Evolutionary conservation across 64 coral and sea anemone species (phyloP).

Genomic region (Pachyseris speciosa): DNA sequence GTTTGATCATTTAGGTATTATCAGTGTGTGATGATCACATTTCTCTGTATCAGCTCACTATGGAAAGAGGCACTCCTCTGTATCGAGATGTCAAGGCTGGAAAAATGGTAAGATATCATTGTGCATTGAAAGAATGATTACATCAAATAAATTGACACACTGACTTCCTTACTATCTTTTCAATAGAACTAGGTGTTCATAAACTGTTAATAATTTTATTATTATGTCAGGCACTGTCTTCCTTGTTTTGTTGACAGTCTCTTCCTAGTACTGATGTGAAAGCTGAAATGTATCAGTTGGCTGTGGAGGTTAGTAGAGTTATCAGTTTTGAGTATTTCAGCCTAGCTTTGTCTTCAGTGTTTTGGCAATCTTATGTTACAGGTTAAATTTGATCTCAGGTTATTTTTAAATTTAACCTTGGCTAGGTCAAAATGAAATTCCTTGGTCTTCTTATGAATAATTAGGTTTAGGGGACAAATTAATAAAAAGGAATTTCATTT

Average conservation of each 20-base stretch:
- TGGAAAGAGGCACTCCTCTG: slow-evolving; percentile 76
- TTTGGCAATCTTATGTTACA: not conserved
- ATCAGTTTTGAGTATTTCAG: not conserved
- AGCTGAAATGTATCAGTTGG: slow-evolving; percentile 67
- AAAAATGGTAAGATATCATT: slow-evolving; percentile 21
- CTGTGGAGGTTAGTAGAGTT: slow-evolving; percentile 64
- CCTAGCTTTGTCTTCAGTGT: not conserved
- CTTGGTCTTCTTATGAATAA: too few relatives aligned
- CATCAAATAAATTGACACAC: too few relatives aligned
- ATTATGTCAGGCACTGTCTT: not conserved
- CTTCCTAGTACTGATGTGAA: slow-evolving; percentile 46
- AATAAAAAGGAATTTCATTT: too few relatives aligned
- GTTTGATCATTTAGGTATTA: slow-evolving; percentile 30
- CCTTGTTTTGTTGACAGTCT: slow-evolving; percentile 15
- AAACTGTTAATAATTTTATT: too few relatives aligned
- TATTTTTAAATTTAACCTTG: too few relatives aligned
- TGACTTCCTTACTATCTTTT: too few relatives aligned
- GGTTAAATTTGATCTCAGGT: not conserved
- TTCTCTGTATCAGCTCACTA: slow-evolving; percentile 73
- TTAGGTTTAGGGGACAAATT: too few relatives aligned
- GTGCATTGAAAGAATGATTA: too few relatives aligned
- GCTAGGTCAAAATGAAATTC: too few relatives aligned
- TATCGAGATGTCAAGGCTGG: slow-evolving; percentile 57
- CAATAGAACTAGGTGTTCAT: too few relatives aligned
- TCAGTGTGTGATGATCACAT: slow-evolving; percentile 71